phyloP scores from a whole-genome alignment of 2,888 invertebrate species.

The Eudemis profundana region DNA sequence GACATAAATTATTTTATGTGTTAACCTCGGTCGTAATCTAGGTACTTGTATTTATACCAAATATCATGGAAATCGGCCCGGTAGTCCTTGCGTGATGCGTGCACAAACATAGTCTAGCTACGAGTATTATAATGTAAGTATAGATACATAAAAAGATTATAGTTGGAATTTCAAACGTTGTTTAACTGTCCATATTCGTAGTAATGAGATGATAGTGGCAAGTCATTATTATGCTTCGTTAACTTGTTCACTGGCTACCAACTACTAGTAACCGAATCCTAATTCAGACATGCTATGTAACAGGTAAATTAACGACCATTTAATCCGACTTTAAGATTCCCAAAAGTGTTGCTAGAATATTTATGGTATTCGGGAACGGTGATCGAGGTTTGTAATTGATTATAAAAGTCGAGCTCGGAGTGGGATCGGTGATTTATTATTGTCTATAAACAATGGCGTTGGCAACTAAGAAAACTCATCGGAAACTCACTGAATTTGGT shows the following conservation, averaged over 20 bases:
- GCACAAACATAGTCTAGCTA: too few species aligned
- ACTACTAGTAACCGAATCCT: conserved; percentile 55
- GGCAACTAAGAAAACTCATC: conserved; percentile 44
- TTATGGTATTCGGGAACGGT: conserved; percentile 68
- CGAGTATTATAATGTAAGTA: too few species aligned
- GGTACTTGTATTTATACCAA: too few species aligned
- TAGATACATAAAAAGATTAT: too few species aligned
- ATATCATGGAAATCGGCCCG: too few species aligned
- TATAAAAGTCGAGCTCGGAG: conserved; percentile 76
- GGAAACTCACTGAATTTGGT: conserved; percentile 23
- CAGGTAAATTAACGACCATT: conserved; percentile 66
- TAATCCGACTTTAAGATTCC: conserved; percentile 67
- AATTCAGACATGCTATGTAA: conserved; percentile 59
- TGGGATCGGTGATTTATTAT: conserved; percentile 73
- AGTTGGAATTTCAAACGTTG: too few species aligned
- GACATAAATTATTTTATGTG: too few species aligned
- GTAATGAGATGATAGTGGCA: too few species aligned
- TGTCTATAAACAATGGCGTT: conserved; percentile 64
- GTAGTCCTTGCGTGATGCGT: too few species aligned
- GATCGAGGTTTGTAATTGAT: conserved; percentile 76
- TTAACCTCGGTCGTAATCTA: too few species aligned
- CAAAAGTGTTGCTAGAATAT: conserved; percentile 67
- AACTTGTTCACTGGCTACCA: conserved; percentile 38
- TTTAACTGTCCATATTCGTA: too few species aligned
- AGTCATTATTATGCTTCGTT: too few species aligned